These are phyloP conservation scores for Limenitis camilla DNA, from an alignment of 2,888 invertebrate genomes.

Conservation along the genomic window DNA sequence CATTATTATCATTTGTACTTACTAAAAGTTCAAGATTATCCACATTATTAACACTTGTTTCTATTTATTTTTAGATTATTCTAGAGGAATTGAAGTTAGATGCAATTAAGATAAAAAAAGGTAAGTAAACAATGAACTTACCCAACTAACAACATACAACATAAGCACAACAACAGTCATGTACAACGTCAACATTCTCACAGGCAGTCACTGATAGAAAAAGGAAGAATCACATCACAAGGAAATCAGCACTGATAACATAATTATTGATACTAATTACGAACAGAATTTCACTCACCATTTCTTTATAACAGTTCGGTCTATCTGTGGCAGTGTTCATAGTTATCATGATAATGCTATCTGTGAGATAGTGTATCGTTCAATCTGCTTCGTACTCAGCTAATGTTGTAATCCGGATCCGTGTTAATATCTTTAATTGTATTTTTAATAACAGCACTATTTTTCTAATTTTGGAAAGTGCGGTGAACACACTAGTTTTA, in stretches of 20 bases:
- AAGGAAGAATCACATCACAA: conserved; percentile 23
- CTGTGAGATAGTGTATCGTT: conserved; percentile 5
- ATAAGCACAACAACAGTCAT: conserved; percentile 31
- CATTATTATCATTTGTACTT: no score
- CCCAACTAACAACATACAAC: conserved; percentile 39
- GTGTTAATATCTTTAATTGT: not conserved
- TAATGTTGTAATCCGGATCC: conserved; percentile 7
- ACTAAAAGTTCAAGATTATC: no score
- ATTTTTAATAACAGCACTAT: no score
- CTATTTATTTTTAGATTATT: no score
- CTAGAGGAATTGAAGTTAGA: no score
- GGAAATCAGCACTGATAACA: conserved; percentile 9
- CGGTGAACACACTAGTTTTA: no score
- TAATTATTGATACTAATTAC: conserved; percentile 34
- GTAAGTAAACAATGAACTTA: conserved; percentile 28
- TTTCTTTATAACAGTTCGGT: conserved; percentile 48
- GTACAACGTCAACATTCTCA: conserved; percentile 32
- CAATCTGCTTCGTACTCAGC: not conserved
- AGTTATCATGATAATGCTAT: conserved; percentile 33
- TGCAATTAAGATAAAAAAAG: not conserved
- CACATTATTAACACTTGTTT: no score
- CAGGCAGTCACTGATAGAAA: conserved; percentile 17
- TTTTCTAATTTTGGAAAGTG: no score
- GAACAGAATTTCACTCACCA: conserved; percentile 50
- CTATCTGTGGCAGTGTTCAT: conserved; percentile 36